A percentile compares a stretch with the other conserved stretches of the same genome.
Conservation (phyloP, 2,113 vertebrate genomes). For the Spheniscus mendiculus region DNA sequence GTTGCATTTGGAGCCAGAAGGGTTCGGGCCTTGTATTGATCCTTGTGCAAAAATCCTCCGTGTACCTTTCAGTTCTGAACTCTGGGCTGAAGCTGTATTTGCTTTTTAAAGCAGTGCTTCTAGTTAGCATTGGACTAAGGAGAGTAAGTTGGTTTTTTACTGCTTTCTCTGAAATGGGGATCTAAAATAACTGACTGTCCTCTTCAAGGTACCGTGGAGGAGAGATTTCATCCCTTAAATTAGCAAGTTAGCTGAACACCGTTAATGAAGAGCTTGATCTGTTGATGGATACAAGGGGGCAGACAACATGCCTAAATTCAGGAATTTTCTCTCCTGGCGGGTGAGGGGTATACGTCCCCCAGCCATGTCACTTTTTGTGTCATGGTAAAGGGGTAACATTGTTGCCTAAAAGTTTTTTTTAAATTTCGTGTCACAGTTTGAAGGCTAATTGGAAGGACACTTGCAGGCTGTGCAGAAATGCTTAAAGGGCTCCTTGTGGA, state of each 20-base stretch:
- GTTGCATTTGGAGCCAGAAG: background rate
- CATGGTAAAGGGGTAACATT: background rate
- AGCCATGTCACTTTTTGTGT: background rate
- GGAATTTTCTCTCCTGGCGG: background rate
- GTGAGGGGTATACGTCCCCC: background rate
- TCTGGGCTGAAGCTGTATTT: background rate
- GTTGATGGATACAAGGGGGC: background rate
- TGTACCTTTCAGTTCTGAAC: background rate
- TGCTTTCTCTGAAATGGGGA: background rate
- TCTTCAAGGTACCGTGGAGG: background rate
- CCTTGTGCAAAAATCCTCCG: background rate
- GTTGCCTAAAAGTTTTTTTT: background rate
- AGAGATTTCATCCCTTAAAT: background rate
- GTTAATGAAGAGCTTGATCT: background rate
- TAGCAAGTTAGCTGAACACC: background rate
- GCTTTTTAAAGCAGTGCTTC: background rate
- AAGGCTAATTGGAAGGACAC: slow-evolving; percentile 26
- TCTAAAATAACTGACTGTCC: background rate
- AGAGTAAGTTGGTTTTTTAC: background rate
- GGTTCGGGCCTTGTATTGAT: background rate
- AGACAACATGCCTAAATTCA: background rate
- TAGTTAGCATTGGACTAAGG: background rate
- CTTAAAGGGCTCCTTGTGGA: slow-evolving; percentile 68
- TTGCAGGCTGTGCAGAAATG: slow-evolving; percentile 19
- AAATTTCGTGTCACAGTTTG: background rate